Base-by-base conservation (phyloP, 2,797 vertebrate genomes). In the Xiphophorus birchmanni region DNA sequence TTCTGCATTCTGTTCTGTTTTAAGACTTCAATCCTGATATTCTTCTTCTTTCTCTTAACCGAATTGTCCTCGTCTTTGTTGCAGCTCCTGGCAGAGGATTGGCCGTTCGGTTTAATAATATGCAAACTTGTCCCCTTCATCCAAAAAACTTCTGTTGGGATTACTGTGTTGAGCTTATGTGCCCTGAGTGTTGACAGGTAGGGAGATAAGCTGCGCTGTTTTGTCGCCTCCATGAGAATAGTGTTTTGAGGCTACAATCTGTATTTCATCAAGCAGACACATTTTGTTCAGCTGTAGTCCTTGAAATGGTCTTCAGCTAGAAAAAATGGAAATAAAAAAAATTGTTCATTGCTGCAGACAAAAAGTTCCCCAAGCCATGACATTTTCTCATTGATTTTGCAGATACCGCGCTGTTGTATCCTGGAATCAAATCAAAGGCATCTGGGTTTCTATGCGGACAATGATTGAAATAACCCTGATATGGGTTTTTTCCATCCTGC, bases 41-140 rank as follows among this genome's bases (percentile, higher is more conserved):
- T 74, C 44, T 72, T 73, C 83, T 74, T 54, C 13, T 56, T 65
- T 44, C 44, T 78, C 4, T n/a, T 60, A 50, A 74, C 56, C 52
- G 72, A 86, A 82, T 56, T 82, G 26, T 60, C 48, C 45, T 80
- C 81, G 89, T 89, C 92, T 85, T 69, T 82, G 78, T 87, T 85
- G 73, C 92, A 99, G 98, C 95, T 99, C 0, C 94, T 98, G 26
- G 97, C 97, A 32, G 94, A 95, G 81, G 96, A 97, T 87, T 99
- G 98, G 98, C 97, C 97, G 0, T 98, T 99, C 2, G 98, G 97
- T 82, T 94, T 95, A 0, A 94, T 93, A 84, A 89, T 99, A 93
- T 99, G 98, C 92, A 99, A 99, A 94, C 94, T 99, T 29, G 95
- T 99, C 45, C 98, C 98, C 67, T 99, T 99, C 93, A 95, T 99